These are phyloP conservation scores for Drosophila demipolita DNA, from an alignment of 2,888 invertebrate species.

Conservation along the genomic window DNA sequence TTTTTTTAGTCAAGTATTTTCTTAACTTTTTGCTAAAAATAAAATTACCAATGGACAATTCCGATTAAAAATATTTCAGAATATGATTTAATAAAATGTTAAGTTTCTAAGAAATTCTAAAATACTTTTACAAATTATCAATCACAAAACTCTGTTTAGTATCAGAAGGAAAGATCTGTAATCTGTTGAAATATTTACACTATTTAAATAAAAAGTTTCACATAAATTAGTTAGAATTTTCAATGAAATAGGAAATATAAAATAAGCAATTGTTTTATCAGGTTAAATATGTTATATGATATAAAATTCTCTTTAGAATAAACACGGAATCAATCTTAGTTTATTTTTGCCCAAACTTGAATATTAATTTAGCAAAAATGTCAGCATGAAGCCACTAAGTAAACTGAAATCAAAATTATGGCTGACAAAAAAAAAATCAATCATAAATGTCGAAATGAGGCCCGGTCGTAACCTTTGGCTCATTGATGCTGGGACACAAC, in stretches of 20 bases:
- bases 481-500: slow-evolving; percentile 46
- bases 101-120: not conserved
- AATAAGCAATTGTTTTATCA: too few species aligned
- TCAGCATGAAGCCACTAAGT: slow-evolving; percentile 14
- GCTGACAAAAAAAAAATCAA: slow-evolving; percentile 18
- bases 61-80: not conserved
- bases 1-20: too few species aligned
- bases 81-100: not conserved
- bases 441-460: slow-evolving; percentile 33
- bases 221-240: too few species aligned
- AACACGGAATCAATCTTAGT: not conserved
- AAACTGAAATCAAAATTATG: slow-evolving; percentile 36
- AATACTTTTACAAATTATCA: too few species aligned
- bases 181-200: not conserved
- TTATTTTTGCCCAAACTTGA: not conserved
- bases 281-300: too few species aligned
- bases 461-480: slow-evolving; percentile 32
- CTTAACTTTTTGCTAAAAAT: not conserved
- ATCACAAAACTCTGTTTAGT: too few species aligned
- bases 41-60: not conserved
- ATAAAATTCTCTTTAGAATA: not conserved
- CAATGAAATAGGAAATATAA: too few species aligned
- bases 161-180: not conserved
- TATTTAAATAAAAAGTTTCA: too few species aligned
- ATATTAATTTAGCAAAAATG: not conserved